phyloP scores from a whole-genome alignment of 2,797 vertebrate species.

The Coccyzus lansbergi region DNA sequence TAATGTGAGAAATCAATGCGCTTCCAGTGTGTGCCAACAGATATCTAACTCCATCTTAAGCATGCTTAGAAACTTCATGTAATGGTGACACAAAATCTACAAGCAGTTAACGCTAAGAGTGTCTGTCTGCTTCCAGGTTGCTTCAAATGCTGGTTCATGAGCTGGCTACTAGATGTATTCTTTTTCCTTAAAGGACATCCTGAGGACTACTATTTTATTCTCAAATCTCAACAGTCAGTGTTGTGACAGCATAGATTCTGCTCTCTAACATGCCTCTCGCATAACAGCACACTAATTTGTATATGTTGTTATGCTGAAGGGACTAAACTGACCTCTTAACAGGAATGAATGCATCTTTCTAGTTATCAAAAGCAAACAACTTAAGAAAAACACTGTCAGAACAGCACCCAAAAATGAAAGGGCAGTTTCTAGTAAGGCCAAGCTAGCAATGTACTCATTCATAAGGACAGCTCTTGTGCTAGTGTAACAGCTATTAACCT shows the following conservation, averaged over 20 bases:
- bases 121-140: not conserved
- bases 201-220: not conserved
- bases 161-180: slow-evolving; percentile 56
- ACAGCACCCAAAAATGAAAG: not conserved
- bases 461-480: not conserved
- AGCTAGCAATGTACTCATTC: accelerated
- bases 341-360: slow-evolving; percentile 6
- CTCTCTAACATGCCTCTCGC: slow-evolving; percentile 15
- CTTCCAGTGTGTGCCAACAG: not conserved
- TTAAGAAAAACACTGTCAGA: not conserved
- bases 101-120: slow-evolving; percentile 7
- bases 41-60: slow-evolving; percentile 30
- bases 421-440: not conserved
- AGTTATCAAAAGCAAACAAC: not conserved
- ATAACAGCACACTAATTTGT: slow-evolving; percentile 35
- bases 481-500: not conserved
- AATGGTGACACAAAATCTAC: slow-evolving; percentile 31
- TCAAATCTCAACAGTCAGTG: not conserved
- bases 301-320: not conserved
- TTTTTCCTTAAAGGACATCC: slow-evolving; percentile 34
- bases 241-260: slow-evolving; percentile 13
- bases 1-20: slow-evolving; percentile 36
- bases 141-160: not conserved
- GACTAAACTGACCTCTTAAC: slow-evolving; percentile 33
- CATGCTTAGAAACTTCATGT: slow-evolving; percentile 3